phyloP scores from a whole-genome alignment of 2,113 vertebrate species.

The Grallaria varia region DNA sequence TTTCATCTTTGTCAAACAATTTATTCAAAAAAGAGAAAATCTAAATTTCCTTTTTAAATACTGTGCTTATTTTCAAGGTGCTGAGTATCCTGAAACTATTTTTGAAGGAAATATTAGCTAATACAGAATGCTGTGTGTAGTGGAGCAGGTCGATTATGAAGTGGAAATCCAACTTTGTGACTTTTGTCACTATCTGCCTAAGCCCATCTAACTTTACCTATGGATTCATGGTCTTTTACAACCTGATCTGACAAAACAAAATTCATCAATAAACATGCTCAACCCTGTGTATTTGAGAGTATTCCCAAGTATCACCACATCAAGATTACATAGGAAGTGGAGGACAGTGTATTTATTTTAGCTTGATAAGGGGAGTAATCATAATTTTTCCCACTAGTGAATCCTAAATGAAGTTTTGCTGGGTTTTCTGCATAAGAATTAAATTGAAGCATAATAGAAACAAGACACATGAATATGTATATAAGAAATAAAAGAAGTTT shows the following conservation, averaged over 20 bases:
- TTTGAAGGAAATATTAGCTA: not conserved
- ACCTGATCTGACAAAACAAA: not conserved
- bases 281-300: not conserved
- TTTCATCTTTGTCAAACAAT: not conserved
- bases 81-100: not conserved
- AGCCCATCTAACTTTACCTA: not conserved
- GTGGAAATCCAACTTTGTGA: not conserved
- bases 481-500: not conserved
- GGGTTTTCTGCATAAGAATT: not conserved
- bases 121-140: not conserved
- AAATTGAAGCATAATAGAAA: not conserved
- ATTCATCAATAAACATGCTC: not conserved
- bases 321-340: not conserved
- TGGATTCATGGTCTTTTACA: not conserved
- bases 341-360: not conserved
- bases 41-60: not conserved
- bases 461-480: rapidly evolving
- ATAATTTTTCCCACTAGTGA: not conserved
- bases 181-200: not conserved
- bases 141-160: not conserved
- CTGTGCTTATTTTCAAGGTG: not conserved
- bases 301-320: not conserved
- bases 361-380: not conserved
- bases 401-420: not conserved
- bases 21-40: not conserved